Percentiles rank a stretch among this genome's conserved stretches.
Conservation (phyloP, 64 coral and sea anemone species). For the Actinia equina region DNA sequence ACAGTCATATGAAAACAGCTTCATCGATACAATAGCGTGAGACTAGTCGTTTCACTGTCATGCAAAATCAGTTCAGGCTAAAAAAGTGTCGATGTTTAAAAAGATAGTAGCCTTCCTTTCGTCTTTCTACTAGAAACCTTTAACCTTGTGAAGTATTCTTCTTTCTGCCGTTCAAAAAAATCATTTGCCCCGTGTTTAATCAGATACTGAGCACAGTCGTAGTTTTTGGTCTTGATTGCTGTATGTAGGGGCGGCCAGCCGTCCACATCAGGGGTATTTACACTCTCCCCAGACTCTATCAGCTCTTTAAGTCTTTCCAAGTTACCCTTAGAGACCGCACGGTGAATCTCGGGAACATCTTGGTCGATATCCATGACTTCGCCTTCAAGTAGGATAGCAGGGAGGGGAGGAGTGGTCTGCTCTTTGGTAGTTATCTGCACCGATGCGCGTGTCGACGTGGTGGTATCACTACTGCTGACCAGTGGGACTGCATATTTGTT, state of each 20-base stretch:
- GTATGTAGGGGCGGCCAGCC: conserved; percentile 44
- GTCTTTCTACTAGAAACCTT: neutral
- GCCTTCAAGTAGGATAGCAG: conserved; percentile 2
- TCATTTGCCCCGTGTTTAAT: conserved; percentile 32
- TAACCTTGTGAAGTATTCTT: conserved; percentile 21
- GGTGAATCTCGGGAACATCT: conserved; percentile 38
- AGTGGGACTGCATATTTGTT: neutral
- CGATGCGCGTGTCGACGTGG: neutral
- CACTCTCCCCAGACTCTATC: conserved; percentile 21
- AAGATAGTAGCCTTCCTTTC: conserved; percentile 3
- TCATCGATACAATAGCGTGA: too few species aligned
- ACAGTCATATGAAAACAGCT: too few species aligned
- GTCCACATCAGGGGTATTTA: conserved; percentile 34
- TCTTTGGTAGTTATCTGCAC: neutral
- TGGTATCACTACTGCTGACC: neutral
- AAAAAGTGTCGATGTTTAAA: neutral
- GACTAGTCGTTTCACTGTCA: too few species aligned
- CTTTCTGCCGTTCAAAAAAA: conserved; percentile 41
- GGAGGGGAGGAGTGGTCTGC: neutral
- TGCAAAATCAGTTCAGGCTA: too few species aligned
- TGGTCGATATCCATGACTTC: conserved; percentile 9
- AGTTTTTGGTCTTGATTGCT: conserved; percentile 22
- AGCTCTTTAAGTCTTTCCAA: conserved; percentile 26
- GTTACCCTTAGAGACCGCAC: conserved; percentile 19
- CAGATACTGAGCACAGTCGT: conserved; percentile 29